Evolutionary conservation across 2,797 vertebrate species (phyloP).

Genomic region (Sciurus vulgaris): DNA sequence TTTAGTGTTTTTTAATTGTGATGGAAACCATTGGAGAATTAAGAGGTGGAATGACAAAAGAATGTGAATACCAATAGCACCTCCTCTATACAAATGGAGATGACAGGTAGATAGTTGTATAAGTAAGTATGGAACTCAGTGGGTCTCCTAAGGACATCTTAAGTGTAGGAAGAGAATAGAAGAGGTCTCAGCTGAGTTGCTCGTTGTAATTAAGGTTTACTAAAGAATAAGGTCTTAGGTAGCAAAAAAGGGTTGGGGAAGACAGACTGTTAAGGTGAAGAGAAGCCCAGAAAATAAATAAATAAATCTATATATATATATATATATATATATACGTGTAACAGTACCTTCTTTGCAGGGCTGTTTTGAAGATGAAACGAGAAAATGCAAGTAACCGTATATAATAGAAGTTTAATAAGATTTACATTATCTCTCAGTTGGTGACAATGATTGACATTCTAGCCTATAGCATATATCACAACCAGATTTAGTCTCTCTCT

Average conservation of each 20-base stretch:
- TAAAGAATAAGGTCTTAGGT: neutral
- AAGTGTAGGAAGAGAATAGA: neutral
- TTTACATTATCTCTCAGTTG: neutral
- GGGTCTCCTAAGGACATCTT: neutral
- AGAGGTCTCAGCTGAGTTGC: neutral
- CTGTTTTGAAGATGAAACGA: constrained; percentile 41
- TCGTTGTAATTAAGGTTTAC: constrained; percentile 13
- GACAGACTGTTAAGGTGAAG: neutral
- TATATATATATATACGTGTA: neutral
- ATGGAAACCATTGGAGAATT: neutral
- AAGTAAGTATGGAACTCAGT: neutral
- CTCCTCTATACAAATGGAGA: neutral
- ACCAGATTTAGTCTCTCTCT: neutral
- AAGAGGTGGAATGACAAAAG: neutral
- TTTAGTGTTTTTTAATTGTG: neutral
- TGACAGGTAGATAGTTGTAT: neutral
- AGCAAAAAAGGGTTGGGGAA: neutral
- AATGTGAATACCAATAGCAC: neutral
- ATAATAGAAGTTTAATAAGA: neutral
- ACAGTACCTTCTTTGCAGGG: neutral
- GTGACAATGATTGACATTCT: neutral
- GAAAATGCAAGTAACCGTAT: neutral
- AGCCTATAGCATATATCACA: neutral
- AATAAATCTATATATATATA: no score
- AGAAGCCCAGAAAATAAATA: neutral